A percentile compares a stretch with the other conserved stretches of the same genome.
phyloP scores from a whole-genome alignment of 2,113 vertebrate genomes.

The Sander lucioperca region DNA sequence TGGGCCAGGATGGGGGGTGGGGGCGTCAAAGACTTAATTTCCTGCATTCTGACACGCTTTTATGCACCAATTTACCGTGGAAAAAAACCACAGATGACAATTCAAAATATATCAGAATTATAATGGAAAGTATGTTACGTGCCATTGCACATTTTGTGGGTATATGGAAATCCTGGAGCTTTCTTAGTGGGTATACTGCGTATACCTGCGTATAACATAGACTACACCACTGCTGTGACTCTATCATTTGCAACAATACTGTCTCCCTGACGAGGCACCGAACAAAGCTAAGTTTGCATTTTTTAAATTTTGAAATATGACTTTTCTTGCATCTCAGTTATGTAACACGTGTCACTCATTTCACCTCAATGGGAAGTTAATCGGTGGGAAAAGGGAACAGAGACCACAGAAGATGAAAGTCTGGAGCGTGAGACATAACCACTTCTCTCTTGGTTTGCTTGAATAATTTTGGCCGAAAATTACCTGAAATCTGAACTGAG shows the following conservation, averaged over 20 bases:
- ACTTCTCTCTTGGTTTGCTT: background rate
- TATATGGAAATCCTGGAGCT: too few species aligned
- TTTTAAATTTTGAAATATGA: background rate
- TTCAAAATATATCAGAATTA: too few species aligned
- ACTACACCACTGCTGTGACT: background rate
- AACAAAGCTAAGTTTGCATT: background rate
- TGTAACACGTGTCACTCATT: background rate
- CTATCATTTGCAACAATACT: too few species aligned
- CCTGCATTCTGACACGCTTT: too few species aligned
- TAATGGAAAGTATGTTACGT: too few species aligned
- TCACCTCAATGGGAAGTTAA: constrained; percentile 15
- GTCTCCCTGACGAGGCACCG: background rate
- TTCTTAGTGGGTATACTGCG: too few species aligned
- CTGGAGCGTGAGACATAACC: accelerated
- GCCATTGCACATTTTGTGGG: too few species aligned
- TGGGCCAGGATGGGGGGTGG: too few species aligned
- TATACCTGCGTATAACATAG: too few species aligned
- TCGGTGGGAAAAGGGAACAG: constrained; percentile 50
- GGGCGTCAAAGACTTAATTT: too few species aligned
- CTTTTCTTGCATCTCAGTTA: background rate
- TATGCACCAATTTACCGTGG: too few species aligned
- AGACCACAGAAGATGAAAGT: constrained; percentile 14
- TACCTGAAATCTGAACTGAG: background rate
- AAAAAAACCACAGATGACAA: too few species aligned
- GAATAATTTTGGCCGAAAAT: constrained; percentile 1